A percentile compares a stretch with the other conserved stretches of the same genome.
phyloP scores from a whole-genome alignment of 2,888 invertebrate genomes.

The Caenorhabditis sulstoni region DNA sequence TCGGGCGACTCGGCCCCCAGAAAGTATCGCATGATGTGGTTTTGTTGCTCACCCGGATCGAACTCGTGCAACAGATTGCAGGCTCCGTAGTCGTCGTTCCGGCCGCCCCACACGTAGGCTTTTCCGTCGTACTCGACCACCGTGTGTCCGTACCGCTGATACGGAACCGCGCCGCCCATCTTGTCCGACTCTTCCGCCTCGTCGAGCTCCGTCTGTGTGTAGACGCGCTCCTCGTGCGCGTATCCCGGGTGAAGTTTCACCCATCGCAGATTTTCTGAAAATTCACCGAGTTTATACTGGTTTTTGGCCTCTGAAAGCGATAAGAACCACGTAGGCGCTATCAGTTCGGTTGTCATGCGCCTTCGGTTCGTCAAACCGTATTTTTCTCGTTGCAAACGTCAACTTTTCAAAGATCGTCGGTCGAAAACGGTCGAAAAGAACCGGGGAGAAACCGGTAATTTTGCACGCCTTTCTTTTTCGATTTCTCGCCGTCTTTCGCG shows the following conservation, averaged over 20 bases:
- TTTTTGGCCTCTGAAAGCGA: not conserved
- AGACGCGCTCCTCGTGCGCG: not conserved
- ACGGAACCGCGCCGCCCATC: constrained; percentile 83
- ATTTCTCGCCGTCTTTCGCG: not conserved
- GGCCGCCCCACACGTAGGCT: constrained; percentile 92
- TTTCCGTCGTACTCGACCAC: constrained; percentile 87
- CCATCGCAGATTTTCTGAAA: constrained; percentile 46
- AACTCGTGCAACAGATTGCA: constrained; percentile 90
- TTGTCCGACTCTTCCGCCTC: not conserved
- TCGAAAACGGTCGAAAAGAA: not conserved
- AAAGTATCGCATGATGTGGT: too few relatives aligned
- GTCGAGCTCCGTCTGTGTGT: constrained; percentile 8
- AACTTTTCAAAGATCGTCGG: not conserved
- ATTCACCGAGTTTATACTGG: not conserved
- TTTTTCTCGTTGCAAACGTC: not conserved
- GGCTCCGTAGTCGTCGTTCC: constrained; percentile 88
- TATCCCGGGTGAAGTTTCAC: constrained; percentile 14
- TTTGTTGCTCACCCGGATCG: constrained; percentile 85
- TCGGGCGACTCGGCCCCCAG: too few relatives aligned
- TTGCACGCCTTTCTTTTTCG: too few relatives aligned
- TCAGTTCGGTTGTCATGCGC: not conserved
- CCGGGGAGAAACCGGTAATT: not conserved
- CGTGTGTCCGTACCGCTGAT: constrained; percentile 94
- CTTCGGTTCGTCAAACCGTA: constrained; percentile 5
- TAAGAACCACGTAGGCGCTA: not conserved